Evolutionary conservation across 2,888 invertebrate species (phyloP).

Genomic region (Pristionchus fissidentatus): DNA sequence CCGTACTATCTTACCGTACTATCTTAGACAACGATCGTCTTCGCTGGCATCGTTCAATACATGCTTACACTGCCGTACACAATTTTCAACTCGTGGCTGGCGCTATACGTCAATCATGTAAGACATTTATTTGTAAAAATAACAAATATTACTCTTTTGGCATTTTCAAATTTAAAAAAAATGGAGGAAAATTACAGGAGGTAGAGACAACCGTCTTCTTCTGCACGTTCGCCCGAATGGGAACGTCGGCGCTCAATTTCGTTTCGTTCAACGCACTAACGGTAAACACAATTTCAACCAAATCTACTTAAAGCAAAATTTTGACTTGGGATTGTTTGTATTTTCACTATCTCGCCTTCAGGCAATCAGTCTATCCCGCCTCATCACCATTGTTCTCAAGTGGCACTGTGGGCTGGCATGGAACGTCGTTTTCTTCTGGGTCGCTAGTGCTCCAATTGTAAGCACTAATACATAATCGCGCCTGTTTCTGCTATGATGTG

Average conservation of each 20-base stretch:
- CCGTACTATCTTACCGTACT: too few species aligned
- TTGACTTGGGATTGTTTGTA: too few species aligned
- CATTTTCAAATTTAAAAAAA: too few species aligned
- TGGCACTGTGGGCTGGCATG: background rate
- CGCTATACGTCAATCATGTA: constrained; percentile 12
- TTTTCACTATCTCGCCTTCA: too few species aligned
- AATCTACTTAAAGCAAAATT: too few species aligned
- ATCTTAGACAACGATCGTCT: constrained; percentile 11
- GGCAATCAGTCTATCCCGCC: constrained; percentile 12
- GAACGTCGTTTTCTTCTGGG: background rate
- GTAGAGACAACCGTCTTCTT: too few species aligned
- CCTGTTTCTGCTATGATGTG: too few species aligned
- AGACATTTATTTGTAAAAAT: too few species aligned
- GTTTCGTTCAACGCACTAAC: background rate
- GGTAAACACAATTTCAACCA: too few species aligned
- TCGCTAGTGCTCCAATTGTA: background rate
- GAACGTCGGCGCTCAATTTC: background rate
- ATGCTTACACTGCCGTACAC: constrained; percentile 6
- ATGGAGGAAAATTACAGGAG: too few species aligned
- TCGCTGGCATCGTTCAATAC: background rate
- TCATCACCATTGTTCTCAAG: background rate
- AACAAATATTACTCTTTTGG: too few species aligned
- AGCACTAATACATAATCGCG: too few species aligned
- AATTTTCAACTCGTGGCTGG: constrained; percentile 9
- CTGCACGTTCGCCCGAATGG: background rate